Base-by-base conservation (phyloP, 2,888 invertebrate species). In the Acronicta aceris region DNA sequence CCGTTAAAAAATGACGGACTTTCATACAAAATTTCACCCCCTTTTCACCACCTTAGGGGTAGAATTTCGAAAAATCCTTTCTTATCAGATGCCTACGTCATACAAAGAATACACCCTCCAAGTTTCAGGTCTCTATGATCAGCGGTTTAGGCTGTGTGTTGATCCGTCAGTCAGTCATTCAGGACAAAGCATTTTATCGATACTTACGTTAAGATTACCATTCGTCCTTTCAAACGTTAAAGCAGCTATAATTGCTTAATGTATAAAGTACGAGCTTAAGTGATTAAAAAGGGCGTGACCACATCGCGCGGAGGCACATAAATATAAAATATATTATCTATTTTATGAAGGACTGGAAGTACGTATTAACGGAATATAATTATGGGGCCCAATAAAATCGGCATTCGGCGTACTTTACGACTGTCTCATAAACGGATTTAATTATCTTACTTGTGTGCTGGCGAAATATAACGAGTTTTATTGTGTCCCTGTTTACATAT, bases 401-500 rank as follows among this genome's bases (percentile, higher is more conserved):
- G 52, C 63, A 25, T 66, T 76, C 57, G 59, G 76, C 55, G 40
- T 59, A 72, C 42, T 78, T 76, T 65, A 76, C 65, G 76, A 76
- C 76, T 45, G 59, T 50, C 76, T 76, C 76, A 68, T 76, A 72
- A 76, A 76, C 69, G 62, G 50, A 79, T 76, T 76, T 76, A 76
- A 76, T 78, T 76, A 78, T 65, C 56, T 43, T 64, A 63, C 64
- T 68, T 68, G 68, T 62, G 65, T 64, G 67, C 64, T 59, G 59
- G 50, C 46, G 57, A 51, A 62, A 53, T 76, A 62, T 63, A 62
- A 53, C 47, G 43, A 45, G 63, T 62, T 76, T 75, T 65, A 78
- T 72, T 60, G 55, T 52, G 57, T 55, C 59, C 10, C 54, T 62
- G 60, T 58, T 65, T 71, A 65, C 42, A 60, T 59, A 74, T 59